A percentile compares a stretch with the other conserved stretches of the same genome.
phyloP scores from a whole-genome alignment of 2,888 invertebrate species.

The Sphinx pinastri region DNA sequence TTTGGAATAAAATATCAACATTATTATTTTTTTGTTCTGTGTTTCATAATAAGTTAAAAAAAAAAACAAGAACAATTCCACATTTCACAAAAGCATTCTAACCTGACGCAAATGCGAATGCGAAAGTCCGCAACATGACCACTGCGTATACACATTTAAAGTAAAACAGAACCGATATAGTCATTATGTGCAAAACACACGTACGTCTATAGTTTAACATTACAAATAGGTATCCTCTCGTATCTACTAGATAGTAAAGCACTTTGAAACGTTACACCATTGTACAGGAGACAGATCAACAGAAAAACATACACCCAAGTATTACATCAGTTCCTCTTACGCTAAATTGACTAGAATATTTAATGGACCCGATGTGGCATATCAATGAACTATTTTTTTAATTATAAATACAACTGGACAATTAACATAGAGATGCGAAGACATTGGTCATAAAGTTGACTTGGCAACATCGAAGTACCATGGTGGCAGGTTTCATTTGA shows the following conservation, averaged over 20 bases:
- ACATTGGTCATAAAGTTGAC: too few species aligned
- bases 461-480: too few species aligned
- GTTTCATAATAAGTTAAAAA: background rate
- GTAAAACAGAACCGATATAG: slow-evolving; percentile 41
- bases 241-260: slow-evolving; percentile 84
- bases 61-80: background rate
- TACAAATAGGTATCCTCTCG: slow-evolving; percentile 76
- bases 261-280: slow-evolving; percentile 81
- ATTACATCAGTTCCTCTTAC: slow-evolving; percentile 56
- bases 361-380: slow-evolving; percentile 11
- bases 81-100: background rate
- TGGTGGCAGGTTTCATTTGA: too few species aligned
- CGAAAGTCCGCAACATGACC: slow-evolving; percentile 18
- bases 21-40: background rate
- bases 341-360: slow-evolving; percentile 78
- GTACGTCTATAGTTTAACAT: slow-evolving; percentile 77
- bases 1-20: slow-evolving; percentile 1
- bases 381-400: background rate
- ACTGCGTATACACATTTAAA: slow-evolving; percentile 33
- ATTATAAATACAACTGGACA: too few species aligned
- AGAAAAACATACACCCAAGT: slow-evolving; percentile 9
- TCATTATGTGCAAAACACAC: slow-evolving; percentile 74
- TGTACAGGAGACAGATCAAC: slow-evolving; percentile 54
- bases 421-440: too few species aligned
- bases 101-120: background rate